Evolutionary conservation across 2,113 vertebrate genomes (phyloP).

Genomic region (Poeciliopsis occidentalis): DNA sequence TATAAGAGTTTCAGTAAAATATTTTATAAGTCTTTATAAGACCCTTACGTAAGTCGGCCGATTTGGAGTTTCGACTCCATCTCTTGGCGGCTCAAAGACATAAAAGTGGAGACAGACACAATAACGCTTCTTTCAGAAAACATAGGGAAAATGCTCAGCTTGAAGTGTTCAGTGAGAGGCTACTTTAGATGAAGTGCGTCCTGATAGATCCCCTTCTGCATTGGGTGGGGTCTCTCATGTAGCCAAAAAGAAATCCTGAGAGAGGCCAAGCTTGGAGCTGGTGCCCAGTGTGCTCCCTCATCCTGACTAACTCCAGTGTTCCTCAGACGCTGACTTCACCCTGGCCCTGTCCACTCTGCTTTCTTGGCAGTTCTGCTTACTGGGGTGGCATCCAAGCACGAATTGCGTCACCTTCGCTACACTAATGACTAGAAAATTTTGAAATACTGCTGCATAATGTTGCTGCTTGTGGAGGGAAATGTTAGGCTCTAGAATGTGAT

Average conservation of each 20-base stretch:
- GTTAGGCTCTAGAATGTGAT: slow-evolving; percentile 36
- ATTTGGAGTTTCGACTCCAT: no score
- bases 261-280: slow-evolving; percentile 54
- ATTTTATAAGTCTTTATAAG: no score
- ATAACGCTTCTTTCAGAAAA: neutral
- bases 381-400: slow-evolving; percentile 53
- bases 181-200: slow-evolving; percentile 29
- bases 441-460: slow-evolving; percentile 37
- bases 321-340: slow-evolving; percentile 59
- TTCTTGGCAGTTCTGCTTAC: slow-evolving; percentile 55
- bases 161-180: neutral
- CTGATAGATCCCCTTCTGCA: slow-evolving; percentile 29
- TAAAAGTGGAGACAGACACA: neutral
- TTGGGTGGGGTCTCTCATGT: slow-evolving; percentile 21
- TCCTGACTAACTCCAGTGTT: slow-evolving; percentile 68
- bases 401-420: slow-evolving; percentile 69
- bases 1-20: no score
- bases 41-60: neutral
- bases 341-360: slow-evolving; percentile 31
- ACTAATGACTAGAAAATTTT: slow-evolving; percentile 59
- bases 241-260: slow-evolving; percentile 51
- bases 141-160: neutral
- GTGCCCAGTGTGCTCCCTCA: slow-evolving; percentile 52
- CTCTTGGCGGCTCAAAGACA: no score
- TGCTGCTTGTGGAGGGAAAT: slow-evolving; percentile 34